Conservation (phyloP, 2,888 invertebrate genomes). For the Oscheius sp. region DNA sequence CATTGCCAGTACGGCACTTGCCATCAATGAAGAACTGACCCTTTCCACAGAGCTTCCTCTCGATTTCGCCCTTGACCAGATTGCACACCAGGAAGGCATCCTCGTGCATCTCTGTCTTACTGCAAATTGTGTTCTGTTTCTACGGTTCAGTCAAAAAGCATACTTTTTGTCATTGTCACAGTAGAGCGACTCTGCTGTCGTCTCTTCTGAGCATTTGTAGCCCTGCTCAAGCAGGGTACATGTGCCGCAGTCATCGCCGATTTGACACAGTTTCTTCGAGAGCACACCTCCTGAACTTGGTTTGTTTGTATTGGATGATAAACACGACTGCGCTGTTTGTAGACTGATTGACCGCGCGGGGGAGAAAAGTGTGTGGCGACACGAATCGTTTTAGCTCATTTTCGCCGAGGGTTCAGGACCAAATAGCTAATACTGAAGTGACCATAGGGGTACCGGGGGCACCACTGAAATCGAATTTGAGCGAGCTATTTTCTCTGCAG, state of each 20-base stretch:
- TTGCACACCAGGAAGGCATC: constrained; percentile 69
- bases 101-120: constrained; percentile 70
- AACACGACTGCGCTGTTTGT: too few relatives aligned
- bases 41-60: constrained; percentile 59
- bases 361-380: neutral
- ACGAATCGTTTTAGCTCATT: too few relatives aligned
- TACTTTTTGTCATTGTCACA: constrained; percentile 65
- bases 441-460: too few relatives aligned
- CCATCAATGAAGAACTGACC: constrained; percentile 68
- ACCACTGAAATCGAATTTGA: too few relatives aligned
- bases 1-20: constrained; percentile 61
- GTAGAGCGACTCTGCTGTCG: constrained; percentile 59
- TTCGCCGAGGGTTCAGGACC: too few relatives aligned
- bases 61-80: constrained; percentile 58
- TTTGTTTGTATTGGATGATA: too few relatives aligned
- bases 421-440: too few relatives aligned
- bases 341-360: neutral
- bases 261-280: constrained; percentile 57
- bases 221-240: constrained; percentile 59
- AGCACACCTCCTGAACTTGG: constrained; percentile 45
- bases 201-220: constrained; percentile 57
- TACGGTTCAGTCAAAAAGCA: neutral
- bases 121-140: constrained; percentile 40
- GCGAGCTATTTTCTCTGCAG: too few relatives aligned
- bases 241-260: constrained; percentile 60